A percentile compares a stretch with the other conserved stretches of the same genome.
These are phyloP conservation scores for Pristionchus fissidentatus DNA, from an alignment of 2,888 invertebrate genomes.

Conservation along the genomic window DNA sequence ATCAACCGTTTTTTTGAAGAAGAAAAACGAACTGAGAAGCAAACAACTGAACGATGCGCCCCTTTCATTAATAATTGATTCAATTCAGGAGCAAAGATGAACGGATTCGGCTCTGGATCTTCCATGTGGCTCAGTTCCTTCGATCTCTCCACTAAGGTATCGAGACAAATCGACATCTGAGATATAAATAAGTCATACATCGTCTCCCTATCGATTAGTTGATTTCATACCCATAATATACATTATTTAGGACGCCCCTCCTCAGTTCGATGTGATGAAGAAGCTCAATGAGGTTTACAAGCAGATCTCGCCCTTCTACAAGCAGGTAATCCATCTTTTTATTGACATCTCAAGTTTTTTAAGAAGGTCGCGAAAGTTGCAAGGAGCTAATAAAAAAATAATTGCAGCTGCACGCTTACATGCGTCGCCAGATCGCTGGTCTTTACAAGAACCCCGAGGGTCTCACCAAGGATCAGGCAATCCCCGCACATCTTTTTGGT, in stretches of 20 bases:
- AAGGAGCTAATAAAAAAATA: neutral
- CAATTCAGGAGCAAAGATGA: slow-evolving; percentile 68
- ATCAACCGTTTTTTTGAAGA: too few relatives aligned
- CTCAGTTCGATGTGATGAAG: slow-evolving; percentile 62
- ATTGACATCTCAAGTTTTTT: neutral
- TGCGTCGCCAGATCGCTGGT: slow-evolving; percentile 71
- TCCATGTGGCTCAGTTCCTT: slow-evolving; percentile 75
- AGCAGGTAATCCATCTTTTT: slow-evolving; percentile 56
- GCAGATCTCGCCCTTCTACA: slow-evolving; percentile 73
- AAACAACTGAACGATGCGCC: neutral
- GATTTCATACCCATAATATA: neutral
- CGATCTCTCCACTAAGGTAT: slow-evolving; percentile 67
- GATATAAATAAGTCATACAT: neutral
- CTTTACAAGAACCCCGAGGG: slow-evolving; percentile 67
- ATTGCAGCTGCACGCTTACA: slow-evolving; percentile 73
- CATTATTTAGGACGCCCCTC: slow-evolving; percentile 23
- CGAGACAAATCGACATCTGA: slow-evolving; percentile 53
- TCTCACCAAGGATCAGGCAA: slow-evolving; percentile 70
- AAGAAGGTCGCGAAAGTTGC: neutral
- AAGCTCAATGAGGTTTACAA: slow-evolving; percentile 66
- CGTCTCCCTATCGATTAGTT: too few relatives aligned
- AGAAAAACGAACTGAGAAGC: neutral
- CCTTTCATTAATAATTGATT: neutral
- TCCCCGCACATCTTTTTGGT: slow-evolving; percentile 76
- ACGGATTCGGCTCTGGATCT: slow-evolving; percentile 73